Base-by-base conservation (phyloP, 1,140 invertebrate genomes). In the Manduca sexta region DNA sequence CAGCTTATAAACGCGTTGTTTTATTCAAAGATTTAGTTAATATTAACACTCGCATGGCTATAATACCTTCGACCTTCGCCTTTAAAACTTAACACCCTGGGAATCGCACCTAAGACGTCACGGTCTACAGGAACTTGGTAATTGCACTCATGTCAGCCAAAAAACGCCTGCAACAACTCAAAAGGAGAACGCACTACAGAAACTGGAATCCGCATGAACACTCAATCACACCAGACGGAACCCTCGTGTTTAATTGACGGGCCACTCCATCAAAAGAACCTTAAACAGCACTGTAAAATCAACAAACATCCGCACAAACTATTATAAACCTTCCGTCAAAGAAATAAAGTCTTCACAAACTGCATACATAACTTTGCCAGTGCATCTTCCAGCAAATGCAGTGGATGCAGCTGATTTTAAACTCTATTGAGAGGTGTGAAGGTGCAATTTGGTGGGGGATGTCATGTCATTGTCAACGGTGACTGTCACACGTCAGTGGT, bases 201-300 rank as follows among this genome's bases (percentile, higher is more conserved):
- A 68, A 70, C 60, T 59, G 56, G 66, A 35, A 74, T 78, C 73
- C 80, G 76, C 74, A 80, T 75, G 66, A 74, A 52, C 74, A 77
- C 75, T 83, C 77, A 76, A 77, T 81, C 79, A 81, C 68, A 72
- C 58, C 59, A 58, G 34, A 38, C 65, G 56, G 66, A 74, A 64
- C 69, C 72, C 68, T 76, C 67, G 66, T 74, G 64, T 73, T 70
- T 84, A 84, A 81, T 80, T 84, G 80, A 80, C 76, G 68, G 66
- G 52, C 66, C 69, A 81, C 80, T 84, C 77, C 74, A 81, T 80
- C 80, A 84, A 77, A 79, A 68, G 71, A 70, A 71, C 65, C 74
- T 73, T 78, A 69, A 63, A 67, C 65, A 58, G 13, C 45, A 55
- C 55, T 46, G 35, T 61, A 68, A 33, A 48, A 44, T 30, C 10